Evolutionary conservation across 2,797 vertebrate genomes (phyloP).

Genomic region (Trachurus trachurus): DNA sequence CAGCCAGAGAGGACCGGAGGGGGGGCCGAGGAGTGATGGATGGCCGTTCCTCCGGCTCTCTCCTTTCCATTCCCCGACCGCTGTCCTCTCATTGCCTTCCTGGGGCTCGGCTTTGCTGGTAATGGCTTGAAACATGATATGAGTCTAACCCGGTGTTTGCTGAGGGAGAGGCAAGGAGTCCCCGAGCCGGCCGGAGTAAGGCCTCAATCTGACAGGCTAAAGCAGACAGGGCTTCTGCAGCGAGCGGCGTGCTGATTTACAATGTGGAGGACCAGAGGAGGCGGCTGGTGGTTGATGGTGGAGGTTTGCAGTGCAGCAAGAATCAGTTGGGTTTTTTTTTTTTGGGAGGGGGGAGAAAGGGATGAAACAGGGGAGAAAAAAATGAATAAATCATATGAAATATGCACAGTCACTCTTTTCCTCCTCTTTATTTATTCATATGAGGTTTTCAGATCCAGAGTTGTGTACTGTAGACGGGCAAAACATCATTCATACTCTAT

Average conservation of each 20-base stretch:
- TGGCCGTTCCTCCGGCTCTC: constrained; percentile 62
- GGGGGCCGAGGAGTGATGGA: constrained; percentile 74
- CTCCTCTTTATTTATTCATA: constrained; percentile 14
- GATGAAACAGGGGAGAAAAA: constrained; percentile 6
- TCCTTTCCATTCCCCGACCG: constrained; percentile 50
- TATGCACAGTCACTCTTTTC: neutral
- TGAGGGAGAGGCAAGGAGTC: constrained; percentile 53
- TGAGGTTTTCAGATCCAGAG: constrained; percentile 1
- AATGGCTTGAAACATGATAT: constrained; percentile 85
- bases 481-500: constrained; percentile 1
- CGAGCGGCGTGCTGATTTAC: constrained; percentile 58
- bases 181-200: constrained; percentile 34
- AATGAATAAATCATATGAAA: constrained; percentile 37
- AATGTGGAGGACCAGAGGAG: constrained; percentile 22
- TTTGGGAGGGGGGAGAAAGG: neutral
- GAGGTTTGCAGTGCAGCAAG: neutral
- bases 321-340: constrained; percentile 10
- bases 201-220: constrained; percentile 66
- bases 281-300: neutral
- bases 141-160: constrained; percentile 69
- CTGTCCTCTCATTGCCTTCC: constrained; percentile 71
- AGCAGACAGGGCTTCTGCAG: constrained; percentile 52
- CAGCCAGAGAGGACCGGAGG: constrained; percentile 44
- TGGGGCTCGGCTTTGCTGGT: constrained; percentile 77
- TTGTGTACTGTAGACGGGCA: neutral